Percentiles rank a stretch among this genome's conserved stretches.
These are phyloP conservation scores for Aporophyla lueneburgensis DNA, from an alignment of 2,888 invertebrate genomes.

Conservation along the genomic window DNA sequence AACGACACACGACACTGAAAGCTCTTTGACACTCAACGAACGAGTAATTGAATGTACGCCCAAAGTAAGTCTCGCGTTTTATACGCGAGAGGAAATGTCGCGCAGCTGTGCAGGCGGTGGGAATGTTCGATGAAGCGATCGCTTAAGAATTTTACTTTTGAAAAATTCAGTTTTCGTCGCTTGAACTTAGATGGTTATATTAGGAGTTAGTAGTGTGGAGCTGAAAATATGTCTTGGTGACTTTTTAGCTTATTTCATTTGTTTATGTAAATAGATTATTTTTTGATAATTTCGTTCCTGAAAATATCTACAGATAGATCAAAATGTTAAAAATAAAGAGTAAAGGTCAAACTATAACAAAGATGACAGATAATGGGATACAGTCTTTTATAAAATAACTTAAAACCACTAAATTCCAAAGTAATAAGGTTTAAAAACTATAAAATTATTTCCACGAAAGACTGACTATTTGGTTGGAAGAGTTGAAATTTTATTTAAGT, in stretches of 20 bases:
- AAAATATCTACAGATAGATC: background rate
- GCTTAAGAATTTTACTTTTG: conserved; percentile 30
- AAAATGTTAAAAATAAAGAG: background rate
- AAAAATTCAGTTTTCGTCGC: conserved; percentile 31
- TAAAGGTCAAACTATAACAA: too few relatives aligned
- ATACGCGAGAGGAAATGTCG: conserved; percentile 57
- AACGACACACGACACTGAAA: conserved; percentile 76
- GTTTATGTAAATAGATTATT: too few relatives aligned
- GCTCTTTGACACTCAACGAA: conserved; percentile 79
- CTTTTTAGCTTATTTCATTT: background rate
- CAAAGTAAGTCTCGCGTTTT: conserved; percentile 68
- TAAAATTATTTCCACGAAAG: background rate
- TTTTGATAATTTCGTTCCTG: background rate
- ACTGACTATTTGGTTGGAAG: background rate
- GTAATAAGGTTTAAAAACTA: background rate
- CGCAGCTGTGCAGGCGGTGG: conserved; percentile 30
- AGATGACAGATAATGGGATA: background rate
- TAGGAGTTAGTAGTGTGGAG: background rate
- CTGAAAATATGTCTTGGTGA: background rate
- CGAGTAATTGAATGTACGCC: conserved; percentile 80
- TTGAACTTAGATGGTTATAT: conserved; percentile 8
- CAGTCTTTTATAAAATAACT: background rate
- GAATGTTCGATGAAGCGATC: conserved; percentile 56
- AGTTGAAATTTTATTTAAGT: conserved; percentile 25
- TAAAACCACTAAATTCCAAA: background rate